These are phyloP conservation scores for Drosophila heteroneura DNA, from an alignment of 2,888 invertebrate genomes.

Conservation along the genomic window DNA sequence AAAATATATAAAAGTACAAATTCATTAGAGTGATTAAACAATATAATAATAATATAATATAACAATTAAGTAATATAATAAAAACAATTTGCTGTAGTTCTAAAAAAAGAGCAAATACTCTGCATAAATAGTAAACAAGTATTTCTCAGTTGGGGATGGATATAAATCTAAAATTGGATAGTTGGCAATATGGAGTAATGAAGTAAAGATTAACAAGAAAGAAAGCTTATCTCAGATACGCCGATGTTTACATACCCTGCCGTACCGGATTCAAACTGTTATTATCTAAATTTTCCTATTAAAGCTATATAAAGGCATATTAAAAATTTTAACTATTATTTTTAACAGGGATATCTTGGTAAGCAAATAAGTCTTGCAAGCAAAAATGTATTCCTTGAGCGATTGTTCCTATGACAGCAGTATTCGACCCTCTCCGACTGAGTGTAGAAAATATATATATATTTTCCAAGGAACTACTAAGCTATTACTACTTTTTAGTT, in stretches of 20 bases:
- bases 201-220: neutral
- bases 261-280: neutral
- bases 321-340: neutral
- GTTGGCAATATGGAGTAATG: neutral
- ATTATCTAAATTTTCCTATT: rapidly evolving
- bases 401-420: neutral
- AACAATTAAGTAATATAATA: too few species aligned
- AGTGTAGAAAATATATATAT: neutral
- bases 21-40: too few species aligned
- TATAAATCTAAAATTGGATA: too few species aligned
- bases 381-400: neutral
- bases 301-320: neutral
- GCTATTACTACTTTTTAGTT: neutral
- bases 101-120: neutral
- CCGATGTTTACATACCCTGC: neutral
- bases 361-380: neutral
- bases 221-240: rapidly evolving
- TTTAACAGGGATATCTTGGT: rapidly evolving
- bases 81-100: neutral
- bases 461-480: neutral
- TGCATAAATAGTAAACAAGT: neutral
- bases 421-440: neutral
- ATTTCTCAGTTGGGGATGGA: neutral
- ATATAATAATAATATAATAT: too few species aligned
- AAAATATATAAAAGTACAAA: neutral